These are phyloP conservation scores for Hermetia illucens DNA, from an alignment of 1,140 invertebrate species.

Conservation along the genomic window DNA sequence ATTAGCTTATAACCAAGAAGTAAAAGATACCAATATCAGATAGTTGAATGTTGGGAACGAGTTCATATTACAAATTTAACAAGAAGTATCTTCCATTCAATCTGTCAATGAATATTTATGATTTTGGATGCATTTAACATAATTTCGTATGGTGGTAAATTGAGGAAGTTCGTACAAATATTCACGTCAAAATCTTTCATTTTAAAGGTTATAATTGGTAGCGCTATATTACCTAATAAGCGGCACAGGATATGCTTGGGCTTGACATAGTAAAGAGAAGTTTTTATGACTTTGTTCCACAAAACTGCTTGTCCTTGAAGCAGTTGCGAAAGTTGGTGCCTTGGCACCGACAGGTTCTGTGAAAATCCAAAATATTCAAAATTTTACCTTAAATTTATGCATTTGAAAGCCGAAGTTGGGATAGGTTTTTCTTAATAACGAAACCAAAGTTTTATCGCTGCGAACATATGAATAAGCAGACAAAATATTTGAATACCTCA, in stretches of 20 bases:
- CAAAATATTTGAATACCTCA: slow-evolving; percentile 34
- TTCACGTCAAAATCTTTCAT: too few species aligned
- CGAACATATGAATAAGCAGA: too few species aligned
- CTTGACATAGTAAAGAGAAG: slow-evolving; percentile 58
- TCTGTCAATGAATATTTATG: too few species aligned
- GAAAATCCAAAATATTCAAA: slow-evolving; percentile 1
- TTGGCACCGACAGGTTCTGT: slow-evolving; percentile 47
- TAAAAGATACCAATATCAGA: too few species aligned
- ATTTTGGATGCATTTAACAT: too few species aligned
- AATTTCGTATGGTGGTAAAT: too few species aligned
- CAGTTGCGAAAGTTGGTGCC: slow-evolving; percentile 34
- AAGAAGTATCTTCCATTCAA: too few species aligned
- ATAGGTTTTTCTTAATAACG: neutral
- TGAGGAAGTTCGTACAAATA: too few species aligned
- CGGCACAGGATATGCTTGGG: slow-evolving; percentile 55
- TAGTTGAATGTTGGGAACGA: too few species aligned
- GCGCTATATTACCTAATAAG: slow-evolving; percentile 58
- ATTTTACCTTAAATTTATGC: neutral
- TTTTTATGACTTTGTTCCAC: slow-evolving; percentile 34
- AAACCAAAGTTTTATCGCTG: slow-evolving; percentile 1
- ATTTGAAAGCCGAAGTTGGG: neutral
- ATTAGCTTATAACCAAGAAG: too few species aligned
- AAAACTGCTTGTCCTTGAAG: slow-evolving; percentile 51
- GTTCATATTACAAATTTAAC: too few species aligned
- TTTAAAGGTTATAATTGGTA: slow-evolving; percentile 24